A percentile compares a stretch with the other conserved stretches of the same genome.
These are phyloP conservation scores for Probaryconus sp. DNA, from an alignment of 1,140 invertebrate genomes.

Conservation along the genomic window DNA sequence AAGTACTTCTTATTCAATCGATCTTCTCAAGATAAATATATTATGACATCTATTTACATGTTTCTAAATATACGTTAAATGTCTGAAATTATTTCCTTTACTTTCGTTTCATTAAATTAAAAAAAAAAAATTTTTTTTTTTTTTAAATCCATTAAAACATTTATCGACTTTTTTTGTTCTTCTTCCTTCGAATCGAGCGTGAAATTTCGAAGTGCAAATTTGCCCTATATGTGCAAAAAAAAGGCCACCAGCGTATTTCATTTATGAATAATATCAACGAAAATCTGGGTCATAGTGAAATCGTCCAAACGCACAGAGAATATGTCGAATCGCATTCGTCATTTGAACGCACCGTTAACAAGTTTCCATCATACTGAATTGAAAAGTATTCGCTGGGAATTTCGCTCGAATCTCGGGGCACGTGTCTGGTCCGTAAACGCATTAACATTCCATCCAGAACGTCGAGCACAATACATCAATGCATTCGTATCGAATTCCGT, in stretches of 20 bases:
- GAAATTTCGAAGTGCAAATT: not conserved
- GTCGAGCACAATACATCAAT: slow-evolving; percentile 61
- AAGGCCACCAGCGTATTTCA: slow-evolving; percentile 22
- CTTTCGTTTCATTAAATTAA: too few species aligned
- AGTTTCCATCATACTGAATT: slow-evolving; percentile 55
- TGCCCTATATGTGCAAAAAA: not conserved
- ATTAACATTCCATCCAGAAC: slow-evolving; percentile 64
- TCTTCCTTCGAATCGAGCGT: too few species aligned
- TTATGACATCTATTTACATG: too few species aligned
- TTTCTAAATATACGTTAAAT: too few species aligned
- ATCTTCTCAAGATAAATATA: too few species aligned
- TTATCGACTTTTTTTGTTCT: too few species aligned
- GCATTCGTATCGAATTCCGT: slow-evolving; percentile 60
- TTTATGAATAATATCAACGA: slow-evolving; percentile 49
- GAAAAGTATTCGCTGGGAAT: slow-evolving; percentile 59
- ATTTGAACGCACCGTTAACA: slow-evolving; percentile 58
- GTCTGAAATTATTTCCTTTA: too few species aligned
- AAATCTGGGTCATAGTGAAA: slow-evolving; percentile 34
- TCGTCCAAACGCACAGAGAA: slow-evolving; percentile 23
- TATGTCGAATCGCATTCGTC: slow-evolving; percentile 54
- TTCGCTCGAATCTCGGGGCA: slow-evolving; percentile 56
- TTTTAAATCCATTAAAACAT: too few species aligned
- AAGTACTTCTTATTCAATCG: too few species aligned
- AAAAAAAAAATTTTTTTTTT: too few species aligned
- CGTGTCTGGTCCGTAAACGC: slow-evolving; percentile 60